Conservation (phyloP, 1,140 invertebrate species). For the Scylla paramamosain region DNA sequence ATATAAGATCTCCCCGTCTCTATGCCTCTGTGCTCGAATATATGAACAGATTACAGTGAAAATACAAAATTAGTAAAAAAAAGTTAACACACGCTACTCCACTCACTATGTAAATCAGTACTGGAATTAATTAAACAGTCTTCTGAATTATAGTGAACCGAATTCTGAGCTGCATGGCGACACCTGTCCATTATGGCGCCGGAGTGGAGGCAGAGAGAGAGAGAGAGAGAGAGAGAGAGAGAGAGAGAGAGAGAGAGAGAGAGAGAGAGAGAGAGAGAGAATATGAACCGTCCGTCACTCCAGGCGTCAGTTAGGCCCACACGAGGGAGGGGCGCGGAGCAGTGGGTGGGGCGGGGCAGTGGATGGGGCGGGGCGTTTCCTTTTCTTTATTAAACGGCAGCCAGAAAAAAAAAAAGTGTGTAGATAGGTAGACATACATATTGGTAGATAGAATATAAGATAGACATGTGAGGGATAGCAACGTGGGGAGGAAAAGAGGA, state of each 20-base stretch:
- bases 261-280: conserved; percentile 5
- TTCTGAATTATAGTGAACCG: background rate
- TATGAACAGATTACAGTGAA: background rate
- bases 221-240: background rate
- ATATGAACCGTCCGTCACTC: background rate
- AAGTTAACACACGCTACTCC: background rate
- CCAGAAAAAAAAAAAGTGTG: too few relatives aligned
- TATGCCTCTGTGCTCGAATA: background rate
- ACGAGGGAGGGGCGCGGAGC: background rate
- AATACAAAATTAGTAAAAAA: background rate
- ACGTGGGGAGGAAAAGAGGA: too few relatives aligned
- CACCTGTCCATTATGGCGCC: background rate
- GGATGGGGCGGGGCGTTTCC: background rate
- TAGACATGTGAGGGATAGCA: too few relatives aligned
- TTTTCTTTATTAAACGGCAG: background rate
- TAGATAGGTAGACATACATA: too few relatives aligned
- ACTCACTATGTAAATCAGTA: background rate
- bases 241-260: conserved; percentile 16
- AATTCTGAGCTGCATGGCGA: conserved; percentile 7
- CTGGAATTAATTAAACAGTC: background rate
- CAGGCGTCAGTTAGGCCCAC: background rate
- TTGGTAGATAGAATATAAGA: too few relatives aligned
- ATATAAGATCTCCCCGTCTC: background rate
- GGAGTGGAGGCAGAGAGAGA: background rate
- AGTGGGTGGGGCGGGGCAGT: background rate